phyloP scores from a whole-genome alignment of 2,113 vertebrate genomes.

The Scartelaos histophorus region DNA sequence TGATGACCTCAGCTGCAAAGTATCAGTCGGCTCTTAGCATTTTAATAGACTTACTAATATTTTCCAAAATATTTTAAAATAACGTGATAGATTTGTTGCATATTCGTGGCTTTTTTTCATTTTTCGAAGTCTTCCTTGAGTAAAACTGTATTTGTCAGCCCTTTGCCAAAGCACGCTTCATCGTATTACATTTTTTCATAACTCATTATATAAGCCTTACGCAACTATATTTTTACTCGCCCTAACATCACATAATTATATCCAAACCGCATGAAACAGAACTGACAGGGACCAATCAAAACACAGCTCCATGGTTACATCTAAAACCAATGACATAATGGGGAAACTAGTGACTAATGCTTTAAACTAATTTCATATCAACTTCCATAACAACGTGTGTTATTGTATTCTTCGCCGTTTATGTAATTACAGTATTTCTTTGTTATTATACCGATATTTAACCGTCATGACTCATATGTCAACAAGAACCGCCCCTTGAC shows the following conservation, averaged over 20 bases:
- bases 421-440: not conserved
- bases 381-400: conserved; percentile 5
- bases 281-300: not conserved
- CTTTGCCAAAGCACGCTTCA: not conserved
- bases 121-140: not conserved
- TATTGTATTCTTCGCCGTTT: not conserved
- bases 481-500: not conserved
- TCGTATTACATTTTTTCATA: conserved; percentile 2
- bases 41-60: too few species aligned
- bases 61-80: not conserved
- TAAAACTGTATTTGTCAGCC: conserved; percentile 1
- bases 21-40: too few species aligned
- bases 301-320: not conserved
- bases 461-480: not conserved
- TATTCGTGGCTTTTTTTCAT: not conserved
- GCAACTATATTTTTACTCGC: not conserved
- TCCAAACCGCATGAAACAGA: not conserved
- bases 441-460: not conserved
- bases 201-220: conserved; percentile 1
- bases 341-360: not conserved
- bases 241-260: not conserved
- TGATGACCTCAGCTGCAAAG: too few species aligned
- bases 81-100: not conserved
- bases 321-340: not conserved
- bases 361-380: not conserved